Percentiles rank a stretch among this genome's conserved stretches.
Conservation (phyloP, 30 jellyfish, hydroid and myxozoan genomes). For the Phacellophora camtschatica region DNA sequence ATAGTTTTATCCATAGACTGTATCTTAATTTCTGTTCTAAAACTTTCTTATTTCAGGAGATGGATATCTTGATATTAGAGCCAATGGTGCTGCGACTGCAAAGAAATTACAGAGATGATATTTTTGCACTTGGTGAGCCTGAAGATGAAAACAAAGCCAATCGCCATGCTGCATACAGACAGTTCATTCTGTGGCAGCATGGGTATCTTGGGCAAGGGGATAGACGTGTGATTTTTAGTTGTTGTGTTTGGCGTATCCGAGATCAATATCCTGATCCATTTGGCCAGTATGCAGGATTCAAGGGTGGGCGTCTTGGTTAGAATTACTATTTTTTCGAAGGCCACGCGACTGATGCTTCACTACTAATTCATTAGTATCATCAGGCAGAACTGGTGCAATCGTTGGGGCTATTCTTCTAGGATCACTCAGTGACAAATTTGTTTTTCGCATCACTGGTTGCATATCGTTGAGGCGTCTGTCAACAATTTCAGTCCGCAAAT, state of each 20-base stretch:
- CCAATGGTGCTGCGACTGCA: neutral
- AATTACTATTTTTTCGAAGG: neutral
- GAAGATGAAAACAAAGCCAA: neutral
- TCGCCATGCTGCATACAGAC: neutral
- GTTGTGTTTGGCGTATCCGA: neutral
- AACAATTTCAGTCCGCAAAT: neutral
- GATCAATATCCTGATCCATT: neutral
- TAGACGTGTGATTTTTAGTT: neutral
- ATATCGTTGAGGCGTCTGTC: neutral
- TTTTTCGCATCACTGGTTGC: neutral
- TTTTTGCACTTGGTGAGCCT: neutral
- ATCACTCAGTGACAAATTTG: neutral
- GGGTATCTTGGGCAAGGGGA: neutral
- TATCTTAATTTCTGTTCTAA: too few relatives aligned
- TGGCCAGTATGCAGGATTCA: neutral
- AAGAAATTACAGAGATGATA: neutral
- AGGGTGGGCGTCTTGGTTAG: neutral
- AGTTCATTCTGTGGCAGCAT: neutral
- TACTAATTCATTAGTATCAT: neutral
- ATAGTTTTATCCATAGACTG: too few relatives aligned
- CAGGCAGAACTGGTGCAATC: neutral
- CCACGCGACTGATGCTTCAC: neutral
- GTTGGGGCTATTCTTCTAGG: neutral
- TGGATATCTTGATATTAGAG: neutral
- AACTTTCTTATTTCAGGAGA: neutral